These are phyloP conservation scores for Sitta carolinensis DNA, from an alignment of 2,797 vertebrate species.

Conservation along the genomic window DNA sequence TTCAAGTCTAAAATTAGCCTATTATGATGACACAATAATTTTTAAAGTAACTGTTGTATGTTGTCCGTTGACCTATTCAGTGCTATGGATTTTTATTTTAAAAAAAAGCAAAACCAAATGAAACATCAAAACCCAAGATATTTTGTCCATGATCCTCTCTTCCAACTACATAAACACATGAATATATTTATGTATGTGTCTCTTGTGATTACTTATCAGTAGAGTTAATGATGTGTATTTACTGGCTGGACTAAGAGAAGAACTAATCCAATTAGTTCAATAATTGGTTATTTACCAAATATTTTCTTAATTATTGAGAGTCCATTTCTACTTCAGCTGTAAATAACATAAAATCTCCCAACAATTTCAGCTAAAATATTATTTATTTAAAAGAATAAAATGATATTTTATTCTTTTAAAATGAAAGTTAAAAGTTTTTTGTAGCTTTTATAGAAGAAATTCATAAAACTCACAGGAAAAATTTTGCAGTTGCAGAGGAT, in stretches of 20 bases:
- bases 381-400: background rate
- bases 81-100: background rate
- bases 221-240: constrained; percentile 20
- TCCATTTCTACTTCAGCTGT: background rate
- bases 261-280: background rate
- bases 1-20: background rate
- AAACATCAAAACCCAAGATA: background rate
- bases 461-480: background rate
- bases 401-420: background rate
- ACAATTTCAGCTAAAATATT: background rate
- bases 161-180: background rate
- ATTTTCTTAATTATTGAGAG: background rate
- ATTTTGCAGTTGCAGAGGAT: background rate
- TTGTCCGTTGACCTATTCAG: background rate
- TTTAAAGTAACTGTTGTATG: background rate
- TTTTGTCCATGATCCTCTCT: background rate
- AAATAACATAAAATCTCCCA: background rate
- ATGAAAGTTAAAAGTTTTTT: background rate
- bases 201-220: background rate
- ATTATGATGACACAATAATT: background rate
- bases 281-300: background rate
- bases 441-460: background rate
- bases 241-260: background rate
- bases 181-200: background rate
- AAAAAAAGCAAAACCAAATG: background rate